These are phyloP conservation scores for Petaurus breviceps DNA, from an alignment of 2,113 vertebrate genomes.

Conservation along the genomic window DNA sequence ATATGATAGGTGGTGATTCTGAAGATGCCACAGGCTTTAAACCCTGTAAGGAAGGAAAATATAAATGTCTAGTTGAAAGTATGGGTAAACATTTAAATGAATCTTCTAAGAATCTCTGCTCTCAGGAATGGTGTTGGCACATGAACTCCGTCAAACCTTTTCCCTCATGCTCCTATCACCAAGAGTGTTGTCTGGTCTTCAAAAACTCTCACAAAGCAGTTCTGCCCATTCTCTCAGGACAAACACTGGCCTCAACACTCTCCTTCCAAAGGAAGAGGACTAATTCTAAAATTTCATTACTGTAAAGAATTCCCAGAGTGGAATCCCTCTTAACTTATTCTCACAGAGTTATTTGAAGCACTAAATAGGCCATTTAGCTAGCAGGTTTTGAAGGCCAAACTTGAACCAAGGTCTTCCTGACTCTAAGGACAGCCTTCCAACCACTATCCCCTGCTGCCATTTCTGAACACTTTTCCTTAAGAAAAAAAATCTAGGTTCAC, in stretches of 20 bases:
- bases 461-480: not conserved
- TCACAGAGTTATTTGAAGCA: not conserved
- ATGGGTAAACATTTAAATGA: conserved; percentile 3
- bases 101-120: conserved; percentile 4
- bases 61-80: conserved; percentile 52
- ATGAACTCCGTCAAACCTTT: not conserved
- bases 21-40: conserved; percentile 85
- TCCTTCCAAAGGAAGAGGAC: not conserved
- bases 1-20: conserved; percentile 88
- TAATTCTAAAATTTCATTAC: not conserved
- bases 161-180: not conserved
- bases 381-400: not conserved
- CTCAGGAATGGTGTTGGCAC: not conserved
- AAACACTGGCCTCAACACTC: conserved; percentile 22
- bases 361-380: not conserved
- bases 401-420: not conserved
- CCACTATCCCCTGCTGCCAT: not conserved
- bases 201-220: conserved; percentile 35
- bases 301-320: not conserved
- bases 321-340: not conserved
- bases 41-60: conserved; percentile 85
- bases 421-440: not conserved
- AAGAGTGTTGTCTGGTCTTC: not conserved
- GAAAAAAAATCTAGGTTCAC: not conserved
- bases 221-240: conserved; percentile 33